These are phyloP conservation scores for Glyphotaelius pellucidus DNA, from an alignment of 2,888 invertebrate species.

Conservation along the genomic window DNA sequence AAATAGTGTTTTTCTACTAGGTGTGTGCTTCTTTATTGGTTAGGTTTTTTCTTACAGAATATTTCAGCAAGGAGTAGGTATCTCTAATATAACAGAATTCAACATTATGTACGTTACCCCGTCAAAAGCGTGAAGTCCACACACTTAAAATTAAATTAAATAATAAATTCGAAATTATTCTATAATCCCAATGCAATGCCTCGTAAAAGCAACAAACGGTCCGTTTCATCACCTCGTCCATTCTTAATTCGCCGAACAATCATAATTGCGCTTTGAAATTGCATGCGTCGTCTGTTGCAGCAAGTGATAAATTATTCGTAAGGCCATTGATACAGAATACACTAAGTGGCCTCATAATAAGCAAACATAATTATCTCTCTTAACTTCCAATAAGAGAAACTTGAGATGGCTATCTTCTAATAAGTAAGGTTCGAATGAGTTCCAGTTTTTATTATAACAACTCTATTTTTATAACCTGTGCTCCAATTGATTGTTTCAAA, in stretches of 20 bases:
- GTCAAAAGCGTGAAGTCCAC: background rate
- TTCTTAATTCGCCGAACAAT: slow-evolving; percentile 33
- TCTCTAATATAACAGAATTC: no score
- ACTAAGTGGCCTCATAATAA: background rate
- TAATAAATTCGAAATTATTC: background rate
- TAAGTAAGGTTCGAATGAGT: no score
- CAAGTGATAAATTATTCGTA: slow-evolving; percentile 21
- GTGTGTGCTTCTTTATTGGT: no score
- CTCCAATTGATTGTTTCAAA: no score
- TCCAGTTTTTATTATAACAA: no score
- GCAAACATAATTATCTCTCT: background rate
- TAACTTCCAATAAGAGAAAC: no score
- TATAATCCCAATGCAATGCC: background rate
- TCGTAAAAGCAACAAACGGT: background rate
- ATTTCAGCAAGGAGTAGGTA: background rate
- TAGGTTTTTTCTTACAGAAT: no score
- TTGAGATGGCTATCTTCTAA: no score
- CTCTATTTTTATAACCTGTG: no score
- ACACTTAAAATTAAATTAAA: background rate
- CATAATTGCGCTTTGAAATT: slow-evolving; percentile 29
- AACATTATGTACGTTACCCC: no score
- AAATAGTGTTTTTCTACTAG: no score
- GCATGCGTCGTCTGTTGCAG: slow-evolving; percentile 16
- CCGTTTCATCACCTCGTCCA: slow-evolving; percentile 19
- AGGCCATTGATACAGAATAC: background rate